Evolutionary conservation across 2,113 vertebrate genomes (phyloP).

Genomic region (Glaucomys volans): DNA sequence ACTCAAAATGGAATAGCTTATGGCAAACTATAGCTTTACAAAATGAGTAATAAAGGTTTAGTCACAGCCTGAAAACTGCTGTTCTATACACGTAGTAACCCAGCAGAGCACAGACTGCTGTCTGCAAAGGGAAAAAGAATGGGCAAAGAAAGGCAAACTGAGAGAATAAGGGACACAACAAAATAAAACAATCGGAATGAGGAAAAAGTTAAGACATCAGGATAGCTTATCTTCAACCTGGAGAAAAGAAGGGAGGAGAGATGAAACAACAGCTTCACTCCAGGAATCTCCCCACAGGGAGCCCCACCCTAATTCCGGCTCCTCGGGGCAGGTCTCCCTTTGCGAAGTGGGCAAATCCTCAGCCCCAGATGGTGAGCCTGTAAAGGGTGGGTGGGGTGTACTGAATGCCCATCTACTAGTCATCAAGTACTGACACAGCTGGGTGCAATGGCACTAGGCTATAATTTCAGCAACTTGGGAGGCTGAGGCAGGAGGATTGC

Average conservation of each 20-base stretch:
- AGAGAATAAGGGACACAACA: background rate
- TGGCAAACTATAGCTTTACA: too few species aligned
- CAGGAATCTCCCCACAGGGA: fast-evolving
- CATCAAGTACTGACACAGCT: background rate
- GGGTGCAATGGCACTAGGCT: background rate
- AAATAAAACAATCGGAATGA: background rate
- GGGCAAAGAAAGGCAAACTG: background rate
- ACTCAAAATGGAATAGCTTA: too few species aligned
- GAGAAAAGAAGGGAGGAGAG: background rate
- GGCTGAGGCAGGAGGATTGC: background rate
- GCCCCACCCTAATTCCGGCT: background rate
- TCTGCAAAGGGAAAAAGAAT: background rate
- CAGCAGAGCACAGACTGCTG: too few species aligned
- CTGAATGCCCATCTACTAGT: background rate
- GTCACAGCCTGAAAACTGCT: too few species aligned
- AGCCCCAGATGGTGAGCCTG: constrained; percentile 36
- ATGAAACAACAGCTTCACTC: background rate
- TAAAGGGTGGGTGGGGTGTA: background rate
- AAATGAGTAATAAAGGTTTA: too few species aligned
- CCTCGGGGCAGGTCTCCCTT: background rate
- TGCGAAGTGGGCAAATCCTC: background rate
- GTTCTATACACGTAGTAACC: too few species aligned
- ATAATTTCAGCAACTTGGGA: background rate
- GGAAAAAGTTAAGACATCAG: background rate
- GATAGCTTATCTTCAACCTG: background rate